A percentile compares a stretch with the other conserved stretches of the same genome.
These are phyloP conservation scores for Pomatostomus ruficeps DNA, from an alignment of 2,113 vertebrate genomes.

Conservation along the genomic window DNA sequence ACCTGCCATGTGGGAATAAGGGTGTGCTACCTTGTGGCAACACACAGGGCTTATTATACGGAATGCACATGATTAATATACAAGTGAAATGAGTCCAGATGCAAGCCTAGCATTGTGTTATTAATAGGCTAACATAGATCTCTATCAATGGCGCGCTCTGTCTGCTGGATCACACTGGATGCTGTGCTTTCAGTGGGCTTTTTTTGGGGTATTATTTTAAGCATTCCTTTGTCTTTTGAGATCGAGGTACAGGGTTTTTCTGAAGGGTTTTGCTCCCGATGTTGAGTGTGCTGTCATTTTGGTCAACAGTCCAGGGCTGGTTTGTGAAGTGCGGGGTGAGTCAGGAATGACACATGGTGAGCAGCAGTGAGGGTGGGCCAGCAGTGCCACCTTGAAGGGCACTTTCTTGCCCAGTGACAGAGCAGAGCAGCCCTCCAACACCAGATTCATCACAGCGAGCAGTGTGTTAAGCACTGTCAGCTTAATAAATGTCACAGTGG, in stretches of 20 bases:
- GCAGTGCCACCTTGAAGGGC: neutral
- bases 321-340: neutral
- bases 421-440: neutral
- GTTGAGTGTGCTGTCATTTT: neutral
- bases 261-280: neutral
- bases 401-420: neutral
- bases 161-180: neutral
- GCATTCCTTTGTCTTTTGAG: neutral
- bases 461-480: neutral
- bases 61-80: conserved; percentile 17
- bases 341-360: neutral
- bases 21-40: conserved; percentile 29
- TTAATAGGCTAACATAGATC: conserved; percentile 33
- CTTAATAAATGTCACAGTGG: conserved; percentile 6
- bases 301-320: neutral
- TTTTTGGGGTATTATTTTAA: neutral
- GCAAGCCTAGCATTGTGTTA: neutral
- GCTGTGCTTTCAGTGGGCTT: neutral
- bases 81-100: neutral
- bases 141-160: neutral
- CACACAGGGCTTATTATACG: conserved; percentile 30
- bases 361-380: neutral
- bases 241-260: neutral
- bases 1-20: conserved; percentile 7
- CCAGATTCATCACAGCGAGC: neutral